phyloP scores from a whole-genome alignment of 2,797 vertebrate genomes.

The Buceros bicornis region DNA sequence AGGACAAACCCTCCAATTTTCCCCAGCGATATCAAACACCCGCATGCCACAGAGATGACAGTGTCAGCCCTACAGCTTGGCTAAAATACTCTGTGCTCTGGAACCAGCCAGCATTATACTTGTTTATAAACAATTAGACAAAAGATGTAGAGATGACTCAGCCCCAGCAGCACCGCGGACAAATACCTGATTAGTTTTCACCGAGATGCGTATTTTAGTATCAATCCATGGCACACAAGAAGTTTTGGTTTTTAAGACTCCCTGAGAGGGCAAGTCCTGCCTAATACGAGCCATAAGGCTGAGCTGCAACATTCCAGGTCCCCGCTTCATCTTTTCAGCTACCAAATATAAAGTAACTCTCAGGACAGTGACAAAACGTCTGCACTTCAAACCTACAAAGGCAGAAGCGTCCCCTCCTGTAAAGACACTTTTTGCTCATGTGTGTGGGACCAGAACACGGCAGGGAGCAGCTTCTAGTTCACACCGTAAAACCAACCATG shows the following conservation, averaged over 20 bases:
- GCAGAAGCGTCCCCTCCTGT: neutral
- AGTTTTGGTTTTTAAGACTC: neutral
- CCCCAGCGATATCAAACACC: neutral
- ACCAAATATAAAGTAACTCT: neutral
- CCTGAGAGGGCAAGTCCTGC: neutral
- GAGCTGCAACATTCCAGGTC: neutral
- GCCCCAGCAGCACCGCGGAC: neutral
- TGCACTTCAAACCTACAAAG: neutral
- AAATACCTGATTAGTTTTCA: neutral
- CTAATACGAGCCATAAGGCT: neutral
- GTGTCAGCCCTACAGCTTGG: neutral
- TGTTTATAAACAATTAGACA: constrained; percentile 12
- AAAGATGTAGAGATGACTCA: neutral
- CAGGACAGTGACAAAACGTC: neutral
- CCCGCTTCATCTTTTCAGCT: neutral
- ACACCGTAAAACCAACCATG: accelerated
- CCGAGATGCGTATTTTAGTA: neutral
- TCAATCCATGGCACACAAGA: neutral
- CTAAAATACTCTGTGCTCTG: neutral
- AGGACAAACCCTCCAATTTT: neutral
- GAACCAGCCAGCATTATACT: neutral
- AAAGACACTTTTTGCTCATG: neutral
- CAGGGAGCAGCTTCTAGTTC: neutral
- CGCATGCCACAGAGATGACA: neutral
- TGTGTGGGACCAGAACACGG: accelerated